Evolutionary conservation across 1,140 invertebrate genomes (phyloP).

Genomic region (Heliconius hermathena): DNA sequence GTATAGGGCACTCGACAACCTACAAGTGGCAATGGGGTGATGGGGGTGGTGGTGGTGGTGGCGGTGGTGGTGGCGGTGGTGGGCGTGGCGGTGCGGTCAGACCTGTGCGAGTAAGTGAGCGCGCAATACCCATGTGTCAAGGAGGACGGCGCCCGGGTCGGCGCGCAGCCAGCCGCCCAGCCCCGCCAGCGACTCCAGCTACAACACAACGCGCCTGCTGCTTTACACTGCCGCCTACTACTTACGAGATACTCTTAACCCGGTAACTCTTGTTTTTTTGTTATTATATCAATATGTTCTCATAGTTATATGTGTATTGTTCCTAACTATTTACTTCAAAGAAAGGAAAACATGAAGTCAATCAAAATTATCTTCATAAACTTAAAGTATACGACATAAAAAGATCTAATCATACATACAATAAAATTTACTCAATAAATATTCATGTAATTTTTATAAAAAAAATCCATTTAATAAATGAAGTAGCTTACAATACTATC

Average conservation of each 20-base stretch:
- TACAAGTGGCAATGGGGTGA: too few relatives aligned
- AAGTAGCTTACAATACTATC: neutral
- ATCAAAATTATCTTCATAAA: too few relatives aligned
- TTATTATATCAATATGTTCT: too few relatives aligned
- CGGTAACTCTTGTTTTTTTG: too few relatives aligned
- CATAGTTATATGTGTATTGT: too few relatives aligned
- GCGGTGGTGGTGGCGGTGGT: constrained; percentile 5
- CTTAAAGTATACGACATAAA: too few relatives aligned
- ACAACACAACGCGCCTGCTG: constrained; percentile 58
- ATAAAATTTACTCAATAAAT: too few relatives aligned
- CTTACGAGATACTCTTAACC: neutral
- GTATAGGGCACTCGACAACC: too few relatives aligned
- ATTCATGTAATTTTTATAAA: too few relatives aligned
- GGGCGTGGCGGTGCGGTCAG: constrained; percentile 58
- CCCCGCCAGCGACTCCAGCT: constrained; percentile 79
- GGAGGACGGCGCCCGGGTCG: constrained; percentile 70
- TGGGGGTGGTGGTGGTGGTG: neutral
- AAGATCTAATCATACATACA: too few relatives aligned
- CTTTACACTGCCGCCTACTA: constrained; percentile 20
- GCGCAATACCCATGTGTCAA: constrained; percentile 82
- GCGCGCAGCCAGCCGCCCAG: constrained; percentile 76
- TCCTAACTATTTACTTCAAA: too few relatives aligned
- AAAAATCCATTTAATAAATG: neutral
- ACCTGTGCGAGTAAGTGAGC: constrained; percentile 80
- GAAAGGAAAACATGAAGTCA: too few relatives aligned